Base-by-base conservation (phyloP, 2,797 vertebrate genomes). In the Chiloscyllium punctatum region DNA sequence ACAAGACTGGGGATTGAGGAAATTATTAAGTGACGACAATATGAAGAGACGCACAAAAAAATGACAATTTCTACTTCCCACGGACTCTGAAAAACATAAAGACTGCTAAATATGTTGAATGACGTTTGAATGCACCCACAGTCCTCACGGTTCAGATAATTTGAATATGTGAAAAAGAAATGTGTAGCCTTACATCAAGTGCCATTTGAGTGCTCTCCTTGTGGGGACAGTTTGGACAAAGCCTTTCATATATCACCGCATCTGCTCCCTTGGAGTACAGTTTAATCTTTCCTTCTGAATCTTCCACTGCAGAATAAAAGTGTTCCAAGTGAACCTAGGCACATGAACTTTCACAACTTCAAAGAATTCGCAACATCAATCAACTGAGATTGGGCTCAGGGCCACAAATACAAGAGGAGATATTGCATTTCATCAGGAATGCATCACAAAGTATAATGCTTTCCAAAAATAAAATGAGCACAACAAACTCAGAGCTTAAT, bases 221-320 rank as follows among this genome's bases (percentile, higher is more conserved):
- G 6, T 96, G 37, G 71, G 94, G 87, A 48, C 96, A 97, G 96
- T 97, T 97, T 13, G 96, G 96, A 95, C 95, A 96, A 96, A 99
- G 97, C 84, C 98, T 97, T 96, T 98, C 97, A 95, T 99, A 97
- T 96, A 99, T 98, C 96, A 99, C 98, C 0, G 97, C 97, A 97
- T 99, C 99, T 0, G 99, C 99, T 15, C 99, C 99, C 96, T 99
- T 99, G 96, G 98, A 98, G 97, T 99, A 99, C 30, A 99, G 98
- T 96, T 97, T 98, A 97, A 99, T 97, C 33, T 95, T 97, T 84
- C 98, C 99, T 95, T 98, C 98, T 0, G 99, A 98, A 94, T 98
- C 98, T 84, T 97, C 97, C 96, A 99, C 99, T 99, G 97, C 25
- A 92, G 68, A 95, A 8, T 95, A 82, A 96, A 71, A 95, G 37